Evolutionary conservation across 2,888 invertebrate species (phyloP), one percentile per base, ranked within the genome.

Genomic region (Apotomis capreana): DNA sequence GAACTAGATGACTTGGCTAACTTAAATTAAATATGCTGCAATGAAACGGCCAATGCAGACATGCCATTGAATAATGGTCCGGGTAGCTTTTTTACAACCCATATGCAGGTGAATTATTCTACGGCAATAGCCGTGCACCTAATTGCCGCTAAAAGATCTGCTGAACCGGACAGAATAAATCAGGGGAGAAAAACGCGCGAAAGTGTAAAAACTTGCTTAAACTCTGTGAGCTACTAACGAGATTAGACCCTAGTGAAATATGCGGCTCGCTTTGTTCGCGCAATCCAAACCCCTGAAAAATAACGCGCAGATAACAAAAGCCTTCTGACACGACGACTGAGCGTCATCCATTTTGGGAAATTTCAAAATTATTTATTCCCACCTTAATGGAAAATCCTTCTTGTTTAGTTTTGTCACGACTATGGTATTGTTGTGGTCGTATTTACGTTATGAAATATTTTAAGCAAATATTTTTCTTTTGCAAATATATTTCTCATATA

Each of bases 191-290:
- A 82, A 84, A 82, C 78, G 80, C 78, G 78, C 78, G 79, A 83
- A 83, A 84, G 82, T 84, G 82, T 84, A 84, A 87, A 87, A 86
- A 84, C 81, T 83, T 86, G 82, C 80, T 80, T 79, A 84, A 86
- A 85, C 82, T 83, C 84, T 82, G 84, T 82, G 81, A 86, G 88
- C 88, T 89, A 88, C 84, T 84, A 83, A 83, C 83, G 87, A 90
- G 90, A 91, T 91, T 90, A 91, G 83, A 83, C 85, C 82, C 84
- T 85, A 82, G 85, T 89, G 88, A 91, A 90, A 90, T 89, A 91
- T 91, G 84, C 86, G 87, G 77, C 79, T 79, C 89, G 89, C 87
- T 91, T 91, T 90, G 90, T 91, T 86, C 84, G 84, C 81, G 78
- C 84, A 86, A 87, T 87, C 85, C 87, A 83, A 88, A 83, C 82